phyloP scores from a whole-genome alignment of 2,797 vertebrate species.

The Channallabes apus region DNA sequence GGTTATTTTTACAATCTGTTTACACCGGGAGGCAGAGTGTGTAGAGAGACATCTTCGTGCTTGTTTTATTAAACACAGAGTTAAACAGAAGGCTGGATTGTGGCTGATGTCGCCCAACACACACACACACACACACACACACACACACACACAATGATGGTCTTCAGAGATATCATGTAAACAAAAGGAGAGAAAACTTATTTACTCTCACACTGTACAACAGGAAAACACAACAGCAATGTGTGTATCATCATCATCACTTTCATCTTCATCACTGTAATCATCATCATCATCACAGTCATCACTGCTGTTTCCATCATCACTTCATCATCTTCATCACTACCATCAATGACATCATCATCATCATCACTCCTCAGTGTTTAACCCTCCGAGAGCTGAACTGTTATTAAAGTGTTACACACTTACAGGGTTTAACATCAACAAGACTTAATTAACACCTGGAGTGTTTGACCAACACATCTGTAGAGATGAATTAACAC shows the following conservation, averaged over 20 bases:
- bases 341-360: not conserved
- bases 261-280: not conserved
- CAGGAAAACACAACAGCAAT: not conserved
- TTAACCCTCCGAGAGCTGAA: not conserved
- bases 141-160: not conserved
- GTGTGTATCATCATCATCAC: not conserved
- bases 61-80: slow-evolving; percentile 1
- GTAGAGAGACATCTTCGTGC: not conserved
- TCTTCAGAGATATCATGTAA: slow-evolving; percentile 4
- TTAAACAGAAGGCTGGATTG: slow-evolving; percentile 15
- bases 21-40: not conserved
- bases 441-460: not conserved
- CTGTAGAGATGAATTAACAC: not conserved
- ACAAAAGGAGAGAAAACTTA: not conserved
- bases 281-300: not conserved
- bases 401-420: not conserved
- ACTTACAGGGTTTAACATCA: not conserved
- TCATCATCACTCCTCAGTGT: not conserved
- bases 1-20: not conserved
- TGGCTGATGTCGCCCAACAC: not conserved
- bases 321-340: not conserved
- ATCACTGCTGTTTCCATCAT: not conserved
- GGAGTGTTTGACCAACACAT: too few species aligned
- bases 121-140: too few species aligned
- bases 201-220: not conserved